These are phyloP conservation scores for Aptenodytes patagonicus DNA, from an alignment of 2,113 vertebrate species.

Conservation along the genomic window DNA sequence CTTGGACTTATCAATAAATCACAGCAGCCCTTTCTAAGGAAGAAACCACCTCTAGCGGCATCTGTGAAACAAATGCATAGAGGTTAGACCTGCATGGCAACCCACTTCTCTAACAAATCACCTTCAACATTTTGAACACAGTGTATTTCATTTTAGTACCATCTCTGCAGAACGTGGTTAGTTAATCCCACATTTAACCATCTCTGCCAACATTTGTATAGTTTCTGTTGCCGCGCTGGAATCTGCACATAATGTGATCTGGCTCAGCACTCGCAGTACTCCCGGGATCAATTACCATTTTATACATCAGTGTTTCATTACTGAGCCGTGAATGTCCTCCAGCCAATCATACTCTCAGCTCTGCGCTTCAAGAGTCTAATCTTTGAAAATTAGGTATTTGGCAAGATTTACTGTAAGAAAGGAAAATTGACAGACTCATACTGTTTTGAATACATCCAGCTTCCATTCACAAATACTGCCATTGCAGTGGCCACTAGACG, in stretches of 20 bases:
- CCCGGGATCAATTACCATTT: conserved; percentile 62
- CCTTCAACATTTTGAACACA: not conserved
- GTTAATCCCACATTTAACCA: conserved; percentile 21
- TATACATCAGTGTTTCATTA: conserved; percentile 66
- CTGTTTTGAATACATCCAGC: conserved; percentile 5
- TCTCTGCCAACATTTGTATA: conserved; percentile 4
- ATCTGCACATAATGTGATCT: conserved; percentile 45
- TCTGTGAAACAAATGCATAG: not conserved
- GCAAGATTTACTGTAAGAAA: conserved; percentile 13
- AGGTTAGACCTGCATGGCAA: not conserved
- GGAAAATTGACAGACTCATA: not conserved
- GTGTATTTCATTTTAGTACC: not conserved
- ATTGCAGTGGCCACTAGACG: not conserved
- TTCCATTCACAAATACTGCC: conserved; percentile 28
- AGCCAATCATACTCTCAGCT: conserved; percentile 58
- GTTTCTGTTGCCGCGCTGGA: not conserved
- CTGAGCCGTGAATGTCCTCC: not conserved
- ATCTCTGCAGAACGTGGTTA: not conserved
- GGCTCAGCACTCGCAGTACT: not conserved
- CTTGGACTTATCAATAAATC: not conserved
- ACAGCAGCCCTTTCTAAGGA: not conserved
- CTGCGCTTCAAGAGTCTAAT: conserved; percentile 36
- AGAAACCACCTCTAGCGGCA: not conserved
- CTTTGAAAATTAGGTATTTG: conserved; percentile 54
- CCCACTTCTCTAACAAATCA: not conserved